A percentile compares a stretch with the other conserved stretches of the same genome.
These are phyloP conservation scores for Pangasianodon gigas DNA, from an alignment of 2,113 vertebrate genomes.

Conservation along the genomic window DNA sequence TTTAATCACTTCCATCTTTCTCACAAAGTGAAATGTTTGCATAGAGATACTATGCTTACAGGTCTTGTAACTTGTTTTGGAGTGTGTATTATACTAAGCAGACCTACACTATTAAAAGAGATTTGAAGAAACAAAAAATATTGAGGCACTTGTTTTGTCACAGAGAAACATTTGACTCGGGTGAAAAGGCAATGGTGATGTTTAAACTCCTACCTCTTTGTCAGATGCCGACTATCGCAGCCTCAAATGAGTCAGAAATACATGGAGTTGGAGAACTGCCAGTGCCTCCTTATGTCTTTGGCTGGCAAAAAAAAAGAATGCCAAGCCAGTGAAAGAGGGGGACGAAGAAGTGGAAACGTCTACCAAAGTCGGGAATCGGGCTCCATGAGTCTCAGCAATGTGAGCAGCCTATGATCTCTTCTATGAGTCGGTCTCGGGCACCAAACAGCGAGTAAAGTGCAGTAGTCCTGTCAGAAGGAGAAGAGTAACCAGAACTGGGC, in stretches of 20 bases:
- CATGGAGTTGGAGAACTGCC: slow-evolving; percentile 55
- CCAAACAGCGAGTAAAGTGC: slow-evolving; percentile 42
- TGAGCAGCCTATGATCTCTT: slow-evolving; percentile 42
- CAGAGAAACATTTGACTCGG: not conserved
- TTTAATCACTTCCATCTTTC: slow-evolving; percentile 16
- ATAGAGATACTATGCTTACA: not conserved
- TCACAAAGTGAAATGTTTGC: not conserved
- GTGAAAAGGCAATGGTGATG: not conserved
- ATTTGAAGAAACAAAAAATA: not conserved
- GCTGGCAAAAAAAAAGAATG: slow-evolving; percentile 15
- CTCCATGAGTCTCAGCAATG: slow-evolving; percentile 53
- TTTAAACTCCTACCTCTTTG: slow-evolving; percentile 61
- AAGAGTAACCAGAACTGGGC: slow-evolving; percentile 49
- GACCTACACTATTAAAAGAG: not conserved
- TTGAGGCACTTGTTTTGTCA: not conserved
- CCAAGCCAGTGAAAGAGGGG: slow-evolving; percentile 30
- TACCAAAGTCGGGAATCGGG: slow-evolving; percentile 46
- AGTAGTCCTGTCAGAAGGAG: slow-evolving; percentile 49
- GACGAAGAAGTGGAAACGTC: slow-evolving; percentile 17
- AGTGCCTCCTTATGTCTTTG: slow-evolving; percentile 46
- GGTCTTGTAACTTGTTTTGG: not conserved
- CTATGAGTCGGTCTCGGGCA: slow-evolving; percentile 31
- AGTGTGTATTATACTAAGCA: not conserved
- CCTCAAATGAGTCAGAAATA: slow-evolving; percentile 60
- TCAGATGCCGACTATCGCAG: slow-evolving; percentile 62